phyloP scores from a whole-genome alignment of 1,140 invertebrate species.

The Halictus rubicundus region DNA sequence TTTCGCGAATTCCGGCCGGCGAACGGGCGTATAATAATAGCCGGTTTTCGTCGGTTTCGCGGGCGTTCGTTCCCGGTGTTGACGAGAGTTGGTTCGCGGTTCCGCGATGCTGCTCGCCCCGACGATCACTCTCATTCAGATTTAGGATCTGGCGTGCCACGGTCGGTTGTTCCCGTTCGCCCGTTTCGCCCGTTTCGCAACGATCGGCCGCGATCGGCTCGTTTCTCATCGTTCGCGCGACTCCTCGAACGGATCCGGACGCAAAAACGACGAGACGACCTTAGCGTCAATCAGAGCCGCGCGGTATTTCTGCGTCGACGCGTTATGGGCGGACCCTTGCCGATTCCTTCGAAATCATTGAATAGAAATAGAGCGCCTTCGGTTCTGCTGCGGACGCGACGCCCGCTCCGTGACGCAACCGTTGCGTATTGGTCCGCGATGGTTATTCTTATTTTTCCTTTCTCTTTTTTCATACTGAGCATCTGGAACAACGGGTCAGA shows the following conservation, averaged over 20 bases:
- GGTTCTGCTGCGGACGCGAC: not conserved
- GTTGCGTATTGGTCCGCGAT: no score
- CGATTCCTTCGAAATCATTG: constrained; percentile 8
- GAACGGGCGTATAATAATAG: constrained; percentile 33
- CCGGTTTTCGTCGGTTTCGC: constrained; percentile 2
- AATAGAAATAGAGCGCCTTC: constrained; percentile 31
- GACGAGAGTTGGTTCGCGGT: no score
- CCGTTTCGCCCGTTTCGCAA: not conserved
- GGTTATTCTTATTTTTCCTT: no score
- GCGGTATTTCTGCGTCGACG: constrained; percentile 28
- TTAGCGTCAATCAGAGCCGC: constrained; percentile 22
- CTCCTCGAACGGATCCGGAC: not conserved
- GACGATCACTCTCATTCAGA: constrained; percentile 40
- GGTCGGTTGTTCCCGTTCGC: no score
- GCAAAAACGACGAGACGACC: constrained; percentile 3
- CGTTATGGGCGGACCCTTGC: not conserved
- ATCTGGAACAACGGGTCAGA: no score
- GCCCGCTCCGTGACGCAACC: not conserved
- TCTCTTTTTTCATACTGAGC: no score
- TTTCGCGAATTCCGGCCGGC: not conserved
- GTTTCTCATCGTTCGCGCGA: not conserved
- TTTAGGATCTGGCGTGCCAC: constrained; percentile 6
- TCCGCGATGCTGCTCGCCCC: no score
- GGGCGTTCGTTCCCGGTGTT: not conserved
- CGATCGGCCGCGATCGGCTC: not conserved